Evolutionary conservation across 2,113 vertebrate genomes (phyloP).

Genomic region (Eulemur macaco): DNA sequence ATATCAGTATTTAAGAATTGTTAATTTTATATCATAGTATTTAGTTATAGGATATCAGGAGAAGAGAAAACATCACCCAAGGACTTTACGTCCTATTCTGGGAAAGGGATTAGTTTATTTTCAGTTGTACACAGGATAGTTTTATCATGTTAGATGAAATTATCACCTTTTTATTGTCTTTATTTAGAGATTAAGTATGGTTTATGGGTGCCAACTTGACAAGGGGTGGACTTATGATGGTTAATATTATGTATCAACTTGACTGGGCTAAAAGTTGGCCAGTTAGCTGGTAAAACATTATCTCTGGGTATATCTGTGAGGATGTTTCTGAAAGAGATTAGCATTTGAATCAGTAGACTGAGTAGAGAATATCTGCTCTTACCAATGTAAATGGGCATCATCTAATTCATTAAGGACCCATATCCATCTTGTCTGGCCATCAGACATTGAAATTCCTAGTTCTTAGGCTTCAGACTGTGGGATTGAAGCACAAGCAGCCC

Average conservation of each 20-base stretch:
- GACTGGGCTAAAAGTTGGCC: not conserved
- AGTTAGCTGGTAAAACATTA: not conserved
- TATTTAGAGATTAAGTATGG: not conserved
- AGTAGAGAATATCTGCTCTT: not conserved
- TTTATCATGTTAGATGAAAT: not conserved
- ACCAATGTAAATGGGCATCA: not conserved
- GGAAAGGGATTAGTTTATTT: not conserved
- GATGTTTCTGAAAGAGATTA: not conserved
- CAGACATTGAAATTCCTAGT: not conserved
- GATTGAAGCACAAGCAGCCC: not conserved
- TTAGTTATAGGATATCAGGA: not conserved
- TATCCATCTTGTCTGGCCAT: too few species aligned
- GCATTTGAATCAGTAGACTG: not conserved
- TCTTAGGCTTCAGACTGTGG: not conserved
- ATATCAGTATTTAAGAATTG: not conserved
- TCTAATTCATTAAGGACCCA: not conserved
- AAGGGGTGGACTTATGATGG: not conserved
- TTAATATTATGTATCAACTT: not conserved
- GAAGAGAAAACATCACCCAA: not conserved
- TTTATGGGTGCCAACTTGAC: not conserved
- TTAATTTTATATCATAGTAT: not conserved
- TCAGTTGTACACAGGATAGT: not conserved
- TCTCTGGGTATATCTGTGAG: not conserved
- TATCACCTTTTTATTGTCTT: not conserved
- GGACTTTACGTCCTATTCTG: not conserved